Evolutionary conservation across 2,113 vertebrate genomes (phyloP), one percentile per base, ranked within the genome.

Genomic region (Panthera tigris): DNA sequence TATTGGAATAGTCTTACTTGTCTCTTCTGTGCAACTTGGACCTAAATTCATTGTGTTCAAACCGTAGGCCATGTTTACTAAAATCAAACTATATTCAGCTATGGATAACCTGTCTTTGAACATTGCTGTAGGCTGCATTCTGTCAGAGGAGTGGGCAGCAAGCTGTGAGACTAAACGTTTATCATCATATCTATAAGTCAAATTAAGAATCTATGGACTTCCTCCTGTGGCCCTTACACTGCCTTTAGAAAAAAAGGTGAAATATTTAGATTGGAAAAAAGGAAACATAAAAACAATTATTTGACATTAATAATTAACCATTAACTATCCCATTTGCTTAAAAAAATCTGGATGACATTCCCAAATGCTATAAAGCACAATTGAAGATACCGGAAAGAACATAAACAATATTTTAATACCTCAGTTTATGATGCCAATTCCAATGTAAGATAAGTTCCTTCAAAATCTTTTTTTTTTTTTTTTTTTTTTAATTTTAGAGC

Each of bases 91-190:
- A 97, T 93, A 97, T 97, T 98, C 98, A 96, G 97, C 98, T 98
- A 98, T 97, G 97, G 98, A 95, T 98, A 98, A 98, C 98, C 98
- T 99, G 98, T 98, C 98, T 99, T 99, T 98, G 98, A 99, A 98
- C 98, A 99, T 98, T 98, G 98, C 98, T 99, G 96, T 97, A 98
- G 98, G 98, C 98, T 98, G 98, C 97, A 96, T 98, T 98, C 98
- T 98, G 97, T 96, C 98, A 98, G 97, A 98, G 98, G 98, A 98
- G 98, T 98, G 97, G 98, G 97, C 97, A 98, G 96, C 98, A 99
- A 98, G 98, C 99, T 99, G 98, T 98, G 99, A 99, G 97, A 98
- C 99, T 99, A 99, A 99, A 99, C 98, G 99, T 99, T 99, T 98
- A 98, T 99, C 99, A 98, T 99, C 97, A 23, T 98, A 98, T 99